A percentile compares a stretch with the other conserved stretches of the same genome.
Conservation (phyloP, 1,140 invertebrate species). For the Fopius arisanus region DNA sequence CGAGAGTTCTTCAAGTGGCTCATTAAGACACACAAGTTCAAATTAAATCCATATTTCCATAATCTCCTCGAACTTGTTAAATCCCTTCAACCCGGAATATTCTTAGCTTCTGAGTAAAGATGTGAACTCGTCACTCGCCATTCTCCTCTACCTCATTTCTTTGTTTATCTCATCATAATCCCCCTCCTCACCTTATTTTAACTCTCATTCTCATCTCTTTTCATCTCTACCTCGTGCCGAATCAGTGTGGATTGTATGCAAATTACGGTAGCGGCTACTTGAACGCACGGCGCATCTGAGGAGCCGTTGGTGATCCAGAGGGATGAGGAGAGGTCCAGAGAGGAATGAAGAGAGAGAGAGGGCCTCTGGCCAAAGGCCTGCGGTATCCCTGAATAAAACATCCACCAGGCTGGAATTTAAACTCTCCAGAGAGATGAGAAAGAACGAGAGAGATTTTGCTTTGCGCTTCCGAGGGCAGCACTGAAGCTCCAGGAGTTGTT, state of each 20-base stretch:
- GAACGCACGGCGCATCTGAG: constrained; percentile 50
- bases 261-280: constrained; percentile 61
- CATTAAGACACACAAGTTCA: not conserved
- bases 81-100: not conserved
- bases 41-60: not conserved
- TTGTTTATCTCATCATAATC: constrained; percentile 19
- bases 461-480: constrained; percentile 21
- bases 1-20: not conserved
- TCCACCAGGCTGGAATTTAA: constrained; percentile 57
- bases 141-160: constrained; percentile 16
- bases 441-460: not conserved
- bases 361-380: constrained; percentile 47
- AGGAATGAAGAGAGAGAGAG: not conserved
- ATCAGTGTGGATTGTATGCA: constrained; percentile 62
- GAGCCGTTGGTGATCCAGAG: constrained; percentile 40
- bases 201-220: constrained; percentile 9
- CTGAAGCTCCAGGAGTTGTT: constrained; percentile 52
- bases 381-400: constrained; percentile 64
- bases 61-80: not conserved
- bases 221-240: constrained; percentile 37
- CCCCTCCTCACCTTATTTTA: not conserved
- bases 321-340: not conserved
- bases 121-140: not conserved
- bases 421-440: constrained; percentile 40
- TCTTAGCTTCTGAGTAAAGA: not conserved